Base-by-base conservation (phyloP, 2,113 vertebrate species). In the Oostethus manadensis region DNA sequence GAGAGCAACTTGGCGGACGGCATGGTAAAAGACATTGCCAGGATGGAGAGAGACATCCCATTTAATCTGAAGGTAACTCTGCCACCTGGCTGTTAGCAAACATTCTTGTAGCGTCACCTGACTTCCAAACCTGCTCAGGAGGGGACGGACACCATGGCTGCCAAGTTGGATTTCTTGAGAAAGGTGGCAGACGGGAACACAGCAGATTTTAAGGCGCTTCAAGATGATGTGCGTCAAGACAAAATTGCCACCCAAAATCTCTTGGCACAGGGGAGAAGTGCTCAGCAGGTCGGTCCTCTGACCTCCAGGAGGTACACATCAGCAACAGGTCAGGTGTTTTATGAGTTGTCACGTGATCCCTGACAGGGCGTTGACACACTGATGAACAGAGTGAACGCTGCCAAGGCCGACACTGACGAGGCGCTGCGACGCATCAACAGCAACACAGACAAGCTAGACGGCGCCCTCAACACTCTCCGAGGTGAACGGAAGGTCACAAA, bases 361-460 rank as follows among this genome's bases (percentile, higher is more conserved):
- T 68, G 62, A 6, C 88, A 99, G 97, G 73, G 47, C 0, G 80
- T 88, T 54, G 82, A 82, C 0, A 57, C 84, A 62, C 84, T 97
- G 62, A 66, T 93, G 62, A 89, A 88, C 72, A 89, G 90, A 69
- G 93, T 91, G 65, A 89, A 86, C 43, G 75, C 79, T 0, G 93
- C 96, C 60, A 92, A 90, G 61, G 87, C 66, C 18, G 68, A 80
- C 58, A 91, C 93, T 0, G 87, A 91, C n/a, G 85, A 73, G 43
- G 93, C 93, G 0, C 20, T 96, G 48, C 81, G 62, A 0, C 77
- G 85, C 66, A 92, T 94, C 80, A 88, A 86, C 4, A 58, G 69
- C 71, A 93, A 93, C 58, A 89, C 90, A 55, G 81, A 89, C 0
- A 88, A 92, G 58, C 86, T 98, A 67, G 90, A 95, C 3, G 81